phyloP scores from a whole-genome alignment of 1,140 invertebrate species.

The Lucilia sericata region DNA sequence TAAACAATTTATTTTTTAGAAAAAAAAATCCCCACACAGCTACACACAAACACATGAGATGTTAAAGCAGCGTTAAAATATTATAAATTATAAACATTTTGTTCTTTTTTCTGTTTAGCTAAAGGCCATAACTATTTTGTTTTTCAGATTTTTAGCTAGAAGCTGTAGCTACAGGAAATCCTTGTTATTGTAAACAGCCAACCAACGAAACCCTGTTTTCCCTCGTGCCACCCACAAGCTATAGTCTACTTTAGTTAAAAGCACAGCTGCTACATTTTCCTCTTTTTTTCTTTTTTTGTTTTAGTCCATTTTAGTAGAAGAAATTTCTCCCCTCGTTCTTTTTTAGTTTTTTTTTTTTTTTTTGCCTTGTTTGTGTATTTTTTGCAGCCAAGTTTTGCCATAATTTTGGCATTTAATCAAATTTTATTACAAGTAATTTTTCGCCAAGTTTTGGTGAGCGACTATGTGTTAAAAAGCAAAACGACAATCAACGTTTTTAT shows the following conservation, averaged over 20 bases:
- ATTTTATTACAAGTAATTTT: slow-evolving; percentile 33
- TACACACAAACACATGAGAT: neutral
- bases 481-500: neutral
- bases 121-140: neutral
- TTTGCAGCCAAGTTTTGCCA: slow-evolving; percentile 24
- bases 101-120: neutral
- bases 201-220: neutral
- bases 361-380: neutral
- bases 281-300: neutral
- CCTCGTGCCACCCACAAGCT: too few species aligned
- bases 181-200: neutral
- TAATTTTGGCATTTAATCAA: slow-evolving; percentile 41
- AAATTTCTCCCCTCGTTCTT: neutral
- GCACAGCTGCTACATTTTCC: slow-evolving; percentile 9
- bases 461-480: slow-evolving; percentile 10
- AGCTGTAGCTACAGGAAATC: neutral
- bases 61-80: neutral
- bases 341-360: neutral
- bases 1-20: neutral
- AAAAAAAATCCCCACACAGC: neutral
- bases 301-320: neutral
- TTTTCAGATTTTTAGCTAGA: neutral
- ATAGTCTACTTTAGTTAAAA: neutral
- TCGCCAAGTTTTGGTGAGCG: slow-evolving; percentile 14
- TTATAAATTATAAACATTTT: neutral